Evolutionary conservation across 2,113 vertebrate species (phyloP), one percentile per base, ranked within the genome.

Genomic region (Notiomystis cincta): DNA sequence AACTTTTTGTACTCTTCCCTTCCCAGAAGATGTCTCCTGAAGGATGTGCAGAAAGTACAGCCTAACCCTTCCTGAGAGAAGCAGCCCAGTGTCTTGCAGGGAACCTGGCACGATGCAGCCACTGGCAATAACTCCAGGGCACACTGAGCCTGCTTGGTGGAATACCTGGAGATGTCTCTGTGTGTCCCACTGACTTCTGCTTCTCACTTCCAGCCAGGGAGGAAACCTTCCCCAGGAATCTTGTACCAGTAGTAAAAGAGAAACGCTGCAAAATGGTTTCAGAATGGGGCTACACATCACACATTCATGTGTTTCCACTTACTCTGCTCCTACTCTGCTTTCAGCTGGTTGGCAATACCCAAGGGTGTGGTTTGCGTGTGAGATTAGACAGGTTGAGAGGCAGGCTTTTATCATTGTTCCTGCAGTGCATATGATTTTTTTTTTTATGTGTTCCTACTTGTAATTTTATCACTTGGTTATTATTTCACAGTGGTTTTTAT

Each of bases 391-490:
- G 96, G 95, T 90, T 96, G 95, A 96, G 95, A 96, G 85, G 82
- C 58, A 93, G 90, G 69, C 82, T 96, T 96, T 95, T 96, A 95
- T 94, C 95, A 93, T 95, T 83, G 72, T 50, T 96, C 88, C 82
- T 93, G 89, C 90, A 92, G 88, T 57, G 93, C 92, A 75, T 79
- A 58, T 60, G 90, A 82, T 86, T 77, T 88, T 89, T 91, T 91
- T 90, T 93, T 96, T 96, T 44, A 95, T 96, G 83, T 91, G 93
- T 89, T 95, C 94, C 95, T 96, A 96, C 95, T 94, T 94, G 93
- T 96, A 94, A 93, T 96, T 97, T 97, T 97, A 97, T 96, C 92
- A 81, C 96, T 96, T 82, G 62, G 95, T 95, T 96, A 96, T 96
- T 96, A 96, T 95, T 97, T 96, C 95, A 87, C 88, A 79, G 95